phyloP scores from a whole-genome alignment of 2,113 vertebrate genomes.

The rat (Rattus norvegicus) region DNA sequence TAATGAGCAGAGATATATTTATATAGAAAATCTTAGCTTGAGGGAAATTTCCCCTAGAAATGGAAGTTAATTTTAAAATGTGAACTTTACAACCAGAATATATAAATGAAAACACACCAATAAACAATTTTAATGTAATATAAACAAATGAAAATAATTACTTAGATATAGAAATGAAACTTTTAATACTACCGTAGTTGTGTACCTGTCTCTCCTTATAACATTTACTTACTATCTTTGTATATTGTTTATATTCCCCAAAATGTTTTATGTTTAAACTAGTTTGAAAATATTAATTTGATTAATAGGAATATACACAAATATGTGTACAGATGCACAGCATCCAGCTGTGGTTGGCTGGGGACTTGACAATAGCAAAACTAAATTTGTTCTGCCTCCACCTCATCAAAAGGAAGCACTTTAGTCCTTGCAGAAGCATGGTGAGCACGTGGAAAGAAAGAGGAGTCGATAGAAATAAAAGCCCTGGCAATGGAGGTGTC shows the following conservation, averaged over 20 bases:
- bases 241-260: neutral
- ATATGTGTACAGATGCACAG: neutral
- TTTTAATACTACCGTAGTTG: neutral
- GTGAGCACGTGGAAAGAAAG: neutral
- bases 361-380: neutral
- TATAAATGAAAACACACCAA: constrained; percentile 17
- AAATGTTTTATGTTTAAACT: constrained; percentile 6
- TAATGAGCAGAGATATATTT: neutral
- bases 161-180: neutral
- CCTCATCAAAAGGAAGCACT: neutral
- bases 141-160: constrained; percentile 37
- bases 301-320: neutral
- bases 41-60: constrained; percentile 20
- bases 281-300: neutral
- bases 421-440: constrained; percentile 11
- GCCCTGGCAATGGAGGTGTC: neutral
- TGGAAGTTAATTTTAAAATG: constrained; percentile 37
- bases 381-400: neutral
- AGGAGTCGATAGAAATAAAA: neutral
- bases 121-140: neutral
- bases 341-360: neutral
- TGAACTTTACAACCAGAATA: neutral
- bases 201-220: neutral
- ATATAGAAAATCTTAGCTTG: neutral
- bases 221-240: neutral